Evolutionary conservation across 1,140 invertebrate genomes (phyloP).

Genomic region (Apocrypta bakeri): DNA sequence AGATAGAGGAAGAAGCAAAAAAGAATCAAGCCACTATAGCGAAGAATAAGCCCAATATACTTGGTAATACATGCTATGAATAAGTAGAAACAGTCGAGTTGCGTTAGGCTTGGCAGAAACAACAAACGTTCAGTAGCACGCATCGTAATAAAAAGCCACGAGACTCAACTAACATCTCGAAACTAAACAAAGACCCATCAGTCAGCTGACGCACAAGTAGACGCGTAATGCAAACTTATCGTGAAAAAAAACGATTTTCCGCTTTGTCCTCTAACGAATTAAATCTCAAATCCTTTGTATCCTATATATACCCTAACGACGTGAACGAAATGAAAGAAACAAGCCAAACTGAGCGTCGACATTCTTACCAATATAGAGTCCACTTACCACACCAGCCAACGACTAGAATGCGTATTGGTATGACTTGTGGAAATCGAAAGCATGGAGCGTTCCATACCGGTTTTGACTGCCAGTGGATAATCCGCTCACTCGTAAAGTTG

Average conservation of each 20-base stretch:
- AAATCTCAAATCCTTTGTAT: too few species aligned
- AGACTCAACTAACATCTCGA: neutral
- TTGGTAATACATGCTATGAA: too few species aligned
- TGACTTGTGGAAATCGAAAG: constrained; percentile 10
- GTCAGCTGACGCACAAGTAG: neutral
- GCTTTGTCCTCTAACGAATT: too few species aligned
- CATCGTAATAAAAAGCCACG: neutral
- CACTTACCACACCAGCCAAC: neutral
- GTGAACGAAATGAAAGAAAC: too few species aligned
- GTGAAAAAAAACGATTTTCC: neutral
- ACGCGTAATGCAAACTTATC: neutral
- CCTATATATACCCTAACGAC: too few species aligned
- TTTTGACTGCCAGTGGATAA: constrained; percentile 1
- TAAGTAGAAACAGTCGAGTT: neutral
- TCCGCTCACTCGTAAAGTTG: too few species aligned
- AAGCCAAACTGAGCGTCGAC: too few species aligned
- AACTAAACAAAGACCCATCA: neutral
- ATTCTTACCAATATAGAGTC: too few species aligned
- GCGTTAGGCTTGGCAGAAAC: neutral
- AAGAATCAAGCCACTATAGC: too few species aligned
- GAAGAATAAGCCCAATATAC: too few species aligned
- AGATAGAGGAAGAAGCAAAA: too few species aligned
- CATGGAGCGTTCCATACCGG: constrained; percentile 2
- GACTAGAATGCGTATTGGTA: neutral
- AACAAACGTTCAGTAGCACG: neutral